Conservation (phyloP, 2,888 invertebrate species). For the Phalangium opilio region DNA sequence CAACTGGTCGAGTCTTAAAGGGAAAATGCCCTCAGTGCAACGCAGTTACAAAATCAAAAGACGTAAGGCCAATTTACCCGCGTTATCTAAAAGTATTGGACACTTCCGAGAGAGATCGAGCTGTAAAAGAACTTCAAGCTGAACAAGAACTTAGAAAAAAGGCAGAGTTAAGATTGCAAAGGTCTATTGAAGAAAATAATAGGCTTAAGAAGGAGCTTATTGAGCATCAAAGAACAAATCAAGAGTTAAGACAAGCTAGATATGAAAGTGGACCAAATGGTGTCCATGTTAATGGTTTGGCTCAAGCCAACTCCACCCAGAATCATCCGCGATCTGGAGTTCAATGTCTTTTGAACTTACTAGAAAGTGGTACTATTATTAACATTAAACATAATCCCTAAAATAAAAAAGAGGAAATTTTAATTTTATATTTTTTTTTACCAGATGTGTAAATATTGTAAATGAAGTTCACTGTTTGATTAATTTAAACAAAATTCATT, state of each 20-base stretch:
- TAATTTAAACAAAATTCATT: too few relatives aligned
- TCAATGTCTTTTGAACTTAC: too few relatives aligned
- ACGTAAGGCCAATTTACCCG: constrained; percentile 64
- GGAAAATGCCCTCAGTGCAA: constrained; percentile 78
- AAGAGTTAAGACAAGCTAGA: constrained; percentile 11
- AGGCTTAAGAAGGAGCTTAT: constrained; percentile 26
- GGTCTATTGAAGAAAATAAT: constrained; percentile 26
- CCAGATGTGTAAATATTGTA: too few relatives aligned
- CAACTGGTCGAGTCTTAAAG: constrained; percentile 59
- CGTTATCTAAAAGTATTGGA: constrained; percentile 51
- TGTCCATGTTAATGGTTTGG: constrained; percentile 3
- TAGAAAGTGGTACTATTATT: too few relatives aligned
- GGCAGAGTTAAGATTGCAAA: constrained; percentile 38
- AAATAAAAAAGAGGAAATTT: too few relatives aligned
- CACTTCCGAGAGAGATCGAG: constrained; percentile 50
- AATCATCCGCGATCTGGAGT: too few relatives aligned
- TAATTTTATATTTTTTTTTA: too few relatives aligned
- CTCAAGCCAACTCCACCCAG: too few relatives aligned
- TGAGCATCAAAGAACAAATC: constrained; percentile 19
- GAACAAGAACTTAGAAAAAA: constrained; percentile 43
- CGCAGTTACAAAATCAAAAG: constrained; percentile 46
- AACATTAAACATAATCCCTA: too few relatives aligned
- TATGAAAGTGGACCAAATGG: constrained; percentile 10
- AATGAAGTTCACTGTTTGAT: too few relatives aligned
- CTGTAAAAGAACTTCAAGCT: constrained; percentile 45